These are phyloP conservation scores for Lacanobia oleracea DNA, from an alignment of 2,888 invertebrate species.

Conservation along the genomic window DNA sequence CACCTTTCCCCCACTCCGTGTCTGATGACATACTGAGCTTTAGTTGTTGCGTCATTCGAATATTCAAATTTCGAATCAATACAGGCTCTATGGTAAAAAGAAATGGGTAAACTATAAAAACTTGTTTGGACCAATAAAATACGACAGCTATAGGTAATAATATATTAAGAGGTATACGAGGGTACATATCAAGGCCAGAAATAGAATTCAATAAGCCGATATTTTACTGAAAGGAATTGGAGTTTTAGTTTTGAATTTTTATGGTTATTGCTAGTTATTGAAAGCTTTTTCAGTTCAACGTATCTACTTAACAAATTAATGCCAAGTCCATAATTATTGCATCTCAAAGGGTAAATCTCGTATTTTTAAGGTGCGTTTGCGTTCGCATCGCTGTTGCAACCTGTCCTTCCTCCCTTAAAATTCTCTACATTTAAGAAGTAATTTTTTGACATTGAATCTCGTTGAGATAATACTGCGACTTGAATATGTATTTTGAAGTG, in stretches of 20 bases:
- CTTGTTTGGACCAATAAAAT: slow-evolving; percentile 14
- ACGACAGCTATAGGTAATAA: background rate
- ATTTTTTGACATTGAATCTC: no score
- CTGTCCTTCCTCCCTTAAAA: no score
- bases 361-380: no score
- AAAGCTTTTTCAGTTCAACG: background rate
- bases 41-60: slow-evolving; percentile 45
- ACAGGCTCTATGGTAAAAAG: slow-evolving; percentile 25
- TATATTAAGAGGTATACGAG: slow-evolving; percentile 1
- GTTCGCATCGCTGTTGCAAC: no score
- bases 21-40: slow-evolving; percentile 32
- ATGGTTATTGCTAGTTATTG: no score
- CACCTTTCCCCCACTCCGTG: background rate
- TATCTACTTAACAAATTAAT: background rate
- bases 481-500: no score
- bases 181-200: slow-evolving; percentile 17
- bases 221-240: slow-evolving; percentile 4
- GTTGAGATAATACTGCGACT: no score
- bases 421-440: no score
- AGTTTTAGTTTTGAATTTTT: background rate
- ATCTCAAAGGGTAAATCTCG: background rate
- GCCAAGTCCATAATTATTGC: background rate
- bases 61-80: slow-evolving; percentile 53
- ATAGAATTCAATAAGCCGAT: slow-evolving; percentile 10
- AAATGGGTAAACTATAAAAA: slow-evolving; percentile 21